Conservation (phyloP, 2,797 vertebrate genomes). For the Scyliorhinus canicula region DNA sequence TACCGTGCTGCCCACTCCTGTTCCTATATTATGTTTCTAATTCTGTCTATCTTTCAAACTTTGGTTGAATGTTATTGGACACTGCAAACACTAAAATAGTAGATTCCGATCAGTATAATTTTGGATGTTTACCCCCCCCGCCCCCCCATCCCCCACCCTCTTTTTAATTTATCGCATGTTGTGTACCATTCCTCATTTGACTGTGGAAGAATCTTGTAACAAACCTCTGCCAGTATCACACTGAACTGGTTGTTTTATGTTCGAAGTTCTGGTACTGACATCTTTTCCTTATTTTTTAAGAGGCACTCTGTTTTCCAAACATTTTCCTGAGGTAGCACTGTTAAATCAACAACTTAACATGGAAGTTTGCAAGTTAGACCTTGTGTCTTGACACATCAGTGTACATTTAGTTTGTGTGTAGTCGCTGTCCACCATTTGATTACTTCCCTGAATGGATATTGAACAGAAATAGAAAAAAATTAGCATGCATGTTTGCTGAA, state of each 20-base stretch:
- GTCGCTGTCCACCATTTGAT: not conserved
- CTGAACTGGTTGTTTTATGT: not conserved
- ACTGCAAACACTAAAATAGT: not conserved
- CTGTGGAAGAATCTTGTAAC: not conserved
- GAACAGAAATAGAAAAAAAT: not conserved
- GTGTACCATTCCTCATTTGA: not conserved
- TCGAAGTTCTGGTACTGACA: not conserved
- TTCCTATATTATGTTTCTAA: not conserved
- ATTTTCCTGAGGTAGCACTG: not conserved
- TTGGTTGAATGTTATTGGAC: not conserved
- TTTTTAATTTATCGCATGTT: not conserved
- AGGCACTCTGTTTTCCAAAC: not conserved
- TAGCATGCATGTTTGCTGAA: not conserved
- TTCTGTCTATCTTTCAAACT: not conserved
- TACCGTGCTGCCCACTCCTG: too few relatives aligned
- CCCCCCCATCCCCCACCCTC: too few relatives aligned
- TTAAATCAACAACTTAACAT: not conserved
- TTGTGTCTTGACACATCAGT: not conserved
- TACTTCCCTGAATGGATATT: not conserved
- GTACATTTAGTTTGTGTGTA: not conserved
- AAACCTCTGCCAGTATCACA: not conserved
- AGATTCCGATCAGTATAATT: not conserved
- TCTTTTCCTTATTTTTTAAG: not conserved
- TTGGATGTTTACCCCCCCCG: not conserved
- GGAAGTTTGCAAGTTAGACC: not conserved